Percentiles rank a stretch among this genome's conserved stretches.
Evolutionary conservation across 2,113 vertebrate genomes (phyloP).

Genomic region (Hemichromis elongatus): DNA sequence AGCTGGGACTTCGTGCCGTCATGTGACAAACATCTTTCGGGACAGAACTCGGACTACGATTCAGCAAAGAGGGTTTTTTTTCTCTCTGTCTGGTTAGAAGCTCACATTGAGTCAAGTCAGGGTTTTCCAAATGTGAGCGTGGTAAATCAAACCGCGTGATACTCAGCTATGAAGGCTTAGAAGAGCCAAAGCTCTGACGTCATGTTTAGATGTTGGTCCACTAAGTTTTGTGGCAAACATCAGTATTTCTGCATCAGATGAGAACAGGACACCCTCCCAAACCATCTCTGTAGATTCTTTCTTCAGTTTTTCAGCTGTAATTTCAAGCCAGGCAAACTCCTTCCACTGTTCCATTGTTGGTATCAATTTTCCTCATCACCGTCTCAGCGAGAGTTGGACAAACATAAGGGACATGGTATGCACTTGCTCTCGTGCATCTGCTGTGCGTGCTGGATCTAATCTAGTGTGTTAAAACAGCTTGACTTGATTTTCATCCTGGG

Average conservation of each 20-base stretch:
- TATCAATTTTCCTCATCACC: background rate
- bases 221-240: background rate
- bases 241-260: background rate
- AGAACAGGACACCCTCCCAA: background rate
- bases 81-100: background rate
- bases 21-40: background rate
- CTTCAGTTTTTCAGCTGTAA: background rate
- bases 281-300: background rate
- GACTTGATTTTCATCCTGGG: background rate
- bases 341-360: background rate
- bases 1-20: slow-evolving; percentile 43
- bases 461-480: background rate
- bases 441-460: background rate
- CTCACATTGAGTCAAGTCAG: background rate
- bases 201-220: background rate
- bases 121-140: background rate
- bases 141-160: background rate
- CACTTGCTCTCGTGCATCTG: background rate
- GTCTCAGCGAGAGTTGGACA: background rate
- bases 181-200: background rate
- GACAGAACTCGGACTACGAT: background rate
- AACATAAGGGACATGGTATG: background rate
- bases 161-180: background rate
- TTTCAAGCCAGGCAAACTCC: background rate
- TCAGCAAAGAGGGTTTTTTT: background rate